A percentile compares a stretch with the other conserved stretches of the same genome.
These are phyloP conservation scores for Paramuricea clavata DNA, from an alignment of 92 coral and sea anemone species.

Conservation along the genomic window DNA sequence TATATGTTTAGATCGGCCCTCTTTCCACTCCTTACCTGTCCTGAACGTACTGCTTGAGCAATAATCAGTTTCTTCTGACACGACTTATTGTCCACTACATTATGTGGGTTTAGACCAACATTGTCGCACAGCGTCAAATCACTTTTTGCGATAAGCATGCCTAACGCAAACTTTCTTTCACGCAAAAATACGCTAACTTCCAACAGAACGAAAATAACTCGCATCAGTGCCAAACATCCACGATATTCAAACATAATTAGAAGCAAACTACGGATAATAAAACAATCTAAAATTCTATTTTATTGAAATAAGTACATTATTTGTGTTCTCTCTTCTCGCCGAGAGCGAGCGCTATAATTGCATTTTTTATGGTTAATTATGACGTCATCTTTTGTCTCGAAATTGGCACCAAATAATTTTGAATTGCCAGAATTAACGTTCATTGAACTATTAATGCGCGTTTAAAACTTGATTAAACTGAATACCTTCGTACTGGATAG, in stretches of 20 bases:
- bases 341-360: not conserved
- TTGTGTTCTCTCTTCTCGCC: not conserved
- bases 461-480: too few relatives aligned
- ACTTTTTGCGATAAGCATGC: constrained; percentile 75
- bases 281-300: not conserved
- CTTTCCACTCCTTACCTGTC: constrained; percentile 88
- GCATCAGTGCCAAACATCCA: not conserved
- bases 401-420: not conserved
- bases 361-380: not conserved
- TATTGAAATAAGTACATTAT: not conserved
- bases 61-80: constrained; percentile 94
- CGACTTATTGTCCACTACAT: constrained; percentile 93
- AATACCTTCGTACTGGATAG: too few relatives aligned
- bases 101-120: constrained; percentile 86
- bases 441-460: too few relatives aligned
- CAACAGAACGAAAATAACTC: not conserved
- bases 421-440: not conserved
- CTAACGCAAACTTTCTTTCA: not conserved
- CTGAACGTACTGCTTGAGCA: constrained; percentile 86
- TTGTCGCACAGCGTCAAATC: constrained; percentile 89
- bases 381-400: not conserved
- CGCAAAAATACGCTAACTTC: not conserved
- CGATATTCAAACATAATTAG: not conserved
- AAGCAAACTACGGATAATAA: not conserved
- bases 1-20: too few relatives aligned